Conservation (phyloP, 2,888 invertebrate genomes). For the Oscheius sp. region DNA sequence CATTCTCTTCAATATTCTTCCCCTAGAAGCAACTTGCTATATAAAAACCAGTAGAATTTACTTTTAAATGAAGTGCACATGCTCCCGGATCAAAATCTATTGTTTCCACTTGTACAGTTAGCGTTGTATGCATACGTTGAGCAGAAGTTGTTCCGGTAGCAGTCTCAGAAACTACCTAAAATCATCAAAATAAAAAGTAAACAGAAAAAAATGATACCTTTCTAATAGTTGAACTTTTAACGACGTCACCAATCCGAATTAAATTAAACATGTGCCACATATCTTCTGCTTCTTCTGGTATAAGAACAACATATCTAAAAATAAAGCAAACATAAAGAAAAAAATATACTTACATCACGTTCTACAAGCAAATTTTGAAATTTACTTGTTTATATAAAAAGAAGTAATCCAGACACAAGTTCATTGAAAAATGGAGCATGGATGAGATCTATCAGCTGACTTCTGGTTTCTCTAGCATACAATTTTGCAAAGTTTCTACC, state of each 20-base stretch:
- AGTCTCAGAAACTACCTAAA: constrained; percentile 79
- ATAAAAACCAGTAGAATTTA: constrained; percentile 73
- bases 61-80: constrained; percentile 92
- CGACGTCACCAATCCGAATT: constrained; percentile 88
- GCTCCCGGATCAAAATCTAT: constrained; percentile 98
- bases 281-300: constrained; percentile 96
- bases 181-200: neutral
- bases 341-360: too few species aligned
- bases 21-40: constrained; percentile 74
- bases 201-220: constrained; percentile 72
- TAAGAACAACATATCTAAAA: constrained; percentile 83
- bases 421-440: too few species aligned
- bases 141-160: constrained; percentile 94
- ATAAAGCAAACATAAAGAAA: constrained; percentile 37
- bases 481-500: too few species aligned
- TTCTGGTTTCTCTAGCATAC: too few species aligned
- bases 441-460: too few species aligned
- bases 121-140: constrained; percentile 87
- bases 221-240: constrained; percentile 89
- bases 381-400: too few species aligned
- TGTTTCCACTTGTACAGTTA: constrained; percentile 85
- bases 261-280: constrained; percentile 99
- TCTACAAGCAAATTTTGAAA: too few species aligned
- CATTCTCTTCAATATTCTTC: constrained; percentile 94
- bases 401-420: too few species aligned